Percentiles rank a stretch among this genome's conserved stretches.
phyloP scores from a whole-genome alignment of 2,888 invertebrate genomes.

The Plagiodera versicolora region DNA sequence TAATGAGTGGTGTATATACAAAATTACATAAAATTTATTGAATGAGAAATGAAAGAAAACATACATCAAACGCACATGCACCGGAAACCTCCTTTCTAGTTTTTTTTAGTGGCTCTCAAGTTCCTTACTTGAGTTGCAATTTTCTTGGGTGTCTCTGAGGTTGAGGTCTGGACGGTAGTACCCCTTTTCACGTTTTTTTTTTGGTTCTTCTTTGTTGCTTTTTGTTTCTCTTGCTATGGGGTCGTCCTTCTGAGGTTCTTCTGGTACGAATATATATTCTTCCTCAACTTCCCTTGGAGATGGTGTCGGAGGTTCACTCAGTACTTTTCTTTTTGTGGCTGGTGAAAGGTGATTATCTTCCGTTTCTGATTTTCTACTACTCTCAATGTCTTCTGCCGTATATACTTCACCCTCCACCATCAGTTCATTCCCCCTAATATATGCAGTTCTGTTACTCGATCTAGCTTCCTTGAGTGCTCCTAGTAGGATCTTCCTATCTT shows the following conservation, averaged over 20 bases:
- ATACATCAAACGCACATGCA: too few relatives aligned
- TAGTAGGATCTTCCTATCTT: slow-evolving; percentile 1
- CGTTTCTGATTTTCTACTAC: neutral
- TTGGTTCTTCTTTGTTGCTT: neutral
- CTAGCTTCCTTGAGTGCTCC: slow-evolving; percentile 1
- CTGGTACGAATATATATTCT: neutral
- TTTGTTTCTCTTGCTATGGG: neutral
- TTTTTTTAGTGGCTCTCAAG: neutral
- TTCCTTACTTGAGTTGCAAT: slow-evolving; percentile 1
- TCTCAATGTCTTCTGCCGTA: neutral
- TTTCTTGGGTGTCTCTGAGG: slow-evolving; percentile 3
- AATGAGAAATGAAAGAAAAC: too few relatives aligned
- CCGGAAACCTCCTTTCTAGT: too few relatives aligned
- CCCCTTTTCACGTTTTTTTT: neutral
- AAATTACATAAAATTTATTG: too few relatives aligned
- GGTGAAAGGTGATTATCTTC: slow-evolving; percentile 1
- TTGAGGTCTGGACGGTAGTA: neutral
- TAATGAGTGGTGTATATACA: too few relatives aligned
- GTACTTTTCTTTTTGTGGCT: neutral
- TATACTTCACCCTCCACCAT: too few relatives aligned
- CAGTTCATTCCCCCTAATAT: too few relatives aligned
- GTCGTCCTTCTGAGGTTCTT: neutral
- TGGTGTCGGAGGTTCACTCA: neutral
- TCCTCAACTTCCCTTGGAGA: neutral
- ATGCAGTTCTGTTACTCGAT: neutral